Percentiles rank a stretch among this genome's conserved stretches.
Evolutionary conservation across 2,797 vertebrate genomes (phyloP).

Genomic region (Spondyliosoma cantharus): DNA sequence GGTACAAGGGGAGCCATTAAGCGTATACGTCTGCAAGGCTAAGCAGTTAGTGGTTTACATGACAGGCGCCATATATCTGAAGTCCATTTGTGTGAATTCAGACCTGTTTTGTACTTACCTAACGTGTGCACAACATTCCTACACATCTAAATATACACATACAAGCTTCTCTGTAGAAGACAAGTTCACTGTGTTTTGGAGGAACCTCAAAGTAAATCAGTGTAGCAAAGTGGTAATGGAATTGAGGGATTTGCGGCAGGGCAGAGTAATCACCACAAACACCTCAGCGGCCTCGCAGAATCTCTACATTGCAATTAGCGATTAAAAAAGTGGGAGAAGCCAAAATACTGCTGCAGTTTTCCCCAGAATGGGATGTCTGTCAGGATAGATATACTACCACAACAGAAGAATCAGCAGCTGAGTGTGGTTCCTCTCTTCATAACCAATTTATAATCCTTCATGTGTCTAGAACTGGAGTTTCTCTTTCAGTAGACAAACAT

Average conservation of each 20-base stretch:
- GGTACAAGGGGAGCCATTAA: slow-evolving; percentile 43
- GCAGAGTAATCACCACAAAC: slow-evolving; percentile 43
- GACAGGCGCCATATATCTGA: slow-evolving; percentile 42
- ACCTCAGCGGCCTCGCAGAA: slow-evolving; percentile 43
- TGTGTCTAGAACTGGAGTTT: background rate
- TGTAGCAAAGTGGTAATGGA: slow-evolving; percentile 45
- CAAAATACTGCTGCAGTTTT: slow-evolving; percentile 31
- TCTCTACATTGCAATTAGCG: slow-evolving; percentile 21
- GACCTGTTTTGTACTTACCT: slow-evolving; percentile 21
- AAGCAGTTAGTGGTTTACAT: slow-evolving; percentile 46
- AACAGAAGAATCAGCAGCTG: slow-evolving; percentile 22
- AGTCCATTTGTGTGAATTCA: slow-evolving; percentile 39
- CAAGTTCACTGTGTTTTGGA: slow-evolving; percentile 7
- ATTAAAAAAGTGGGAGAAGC: slow-evolving; percentile 33
- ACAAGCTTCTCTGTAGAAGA: slow-evolving; percentile 39
- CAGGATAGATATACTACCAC: slow-evolving; percentile 17
- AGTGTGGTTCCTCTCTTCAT: slow-evolving; percentile 7
- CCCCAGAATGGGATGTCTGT: slow-evolving; percentile 22
- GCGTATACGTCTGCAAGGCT: slow-evolving; percentile 22
- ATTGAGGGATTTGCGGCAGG: slow-evolving; percentile 37
- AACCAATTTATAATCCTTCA: slow-evolving; percentile 4
- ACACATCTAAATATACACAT: slow-evolving; percentile 18
- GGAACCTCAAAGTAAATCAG: slow-evolving; percentile 45
- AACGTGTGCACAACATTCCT: slow-evolving; percentile 2
- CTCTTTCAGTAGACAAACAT: slow-evolving; percentile 17